Evolutionary conservation across 2,797 vertebrate genomes (phyloP).

Genomic region (Delichon dasypus): DNA sequence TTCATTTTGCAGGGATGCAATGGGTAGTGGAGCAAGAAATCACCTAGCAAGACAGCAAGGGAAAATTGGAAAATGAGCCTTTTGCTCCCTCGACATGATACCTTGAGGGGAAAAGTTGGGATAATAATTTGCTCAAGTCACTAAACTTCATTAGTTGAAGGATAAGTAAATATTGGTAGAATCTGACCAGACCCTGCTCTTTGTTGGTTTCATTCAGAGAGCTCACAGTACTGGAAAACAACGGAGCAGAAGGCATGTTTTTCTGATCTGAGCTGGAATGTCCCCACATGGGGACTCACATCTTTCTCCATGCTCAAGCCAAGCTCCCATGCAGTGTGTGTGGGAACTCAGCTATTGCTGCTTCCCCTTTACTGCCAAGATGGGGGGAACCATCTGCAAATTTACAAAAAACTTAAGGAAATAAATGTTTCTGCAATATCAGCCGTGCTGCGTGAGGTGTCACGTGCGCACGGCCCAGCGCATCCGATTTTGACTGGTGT

Average conservation of each 20-base stretch:
- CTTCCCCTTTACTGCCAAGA: background rate
- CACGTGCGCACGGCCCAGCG: fast-evolving
- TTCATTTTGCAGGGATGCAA: background rate
- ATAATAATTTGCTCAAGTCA: background rate
- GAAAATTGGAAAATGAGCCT: background rate
- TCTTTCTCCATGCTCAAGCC: background rate
- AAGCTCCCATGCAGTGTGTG: background rate
- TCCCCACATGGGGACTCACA: background rate
- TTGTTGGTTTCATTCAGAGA: background rate
- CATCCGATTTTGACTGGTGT: background rate
- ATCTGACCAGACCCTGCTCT: background rate
- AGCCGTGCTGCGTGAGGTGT: fast-evolving
- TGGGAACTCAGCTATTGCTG: background rate
- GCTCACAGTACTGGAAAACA: background rate
- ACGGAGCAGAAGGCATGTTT: background rate
- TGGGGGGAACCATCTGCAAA: background rate
- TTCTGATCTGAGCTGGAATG: slow-evolving; percentile 3
- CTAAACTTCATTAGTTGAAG: background rate
- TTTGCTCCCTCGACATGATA: background rate
- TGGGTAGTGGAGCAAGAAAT: background rate
- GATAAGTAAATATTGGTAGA: background rate
- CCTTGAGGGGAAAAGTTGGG: background rate
- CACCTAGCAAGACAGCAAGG: background rate
- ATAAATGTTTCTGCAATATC: background rate
- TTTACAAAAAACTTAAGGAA: background rate